A percentile compares a stretch with the other conserved stretches of the same genome.
Evolutionary conservation across 2,113 vertebrate species (phyloP).

Genomic region (Ammodytes dubius): DNA sequence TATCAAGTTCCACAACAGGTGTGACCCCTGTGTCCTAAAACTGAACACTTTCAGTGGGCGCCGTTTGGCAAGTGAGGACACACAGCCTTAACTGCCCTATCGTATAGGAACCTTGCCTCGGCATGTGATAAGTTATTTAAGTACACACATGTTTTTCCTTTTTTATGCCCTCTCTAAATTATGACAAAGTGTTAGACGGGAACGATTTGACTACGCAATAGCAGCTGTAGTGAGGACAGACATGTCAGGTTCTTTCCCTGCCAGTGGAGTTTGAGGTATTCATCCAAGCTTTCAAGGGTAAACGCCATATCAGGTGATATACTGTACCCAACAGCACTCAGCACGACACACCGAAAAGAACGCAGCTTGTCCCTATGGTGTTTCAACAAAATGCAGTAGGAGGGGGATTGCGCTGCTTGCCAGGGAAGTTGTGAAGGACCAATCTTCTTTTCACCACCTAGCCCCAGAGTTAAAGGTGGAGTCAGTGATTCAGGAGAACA

Average conservation of each 20-base stretch:
- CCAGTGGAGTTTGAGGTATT: slow-evolving; percentile 69
- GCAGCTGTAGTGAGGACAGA: slow-evolving; percentile 75
- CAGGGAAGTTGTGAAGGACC: slow-evolving; percentile 55
- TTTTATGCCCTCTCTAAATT: slow-evolving; percentile 36
- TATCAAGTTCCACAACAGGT: slow-evolving; percentile 99
- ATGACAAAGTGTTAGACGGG: slow-evolving; percentile 55
- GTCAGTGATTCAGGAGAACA: too few relatives aligned
- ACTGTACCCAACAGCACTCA: slow-evolving; percentile 53
- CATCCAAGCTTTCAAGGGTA: slow-evolving; percentile 77
- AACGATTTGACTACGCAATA: slow-evolving; percentile 54
- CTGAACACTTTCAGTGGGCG: slow-evolving; percentile 96
- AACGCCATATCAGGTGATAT: slow-evolving; percentile 80
- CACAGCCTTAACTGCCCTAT: slow-evolving; percentile 51
- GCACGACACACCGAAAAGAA: slow-evolving; percentile 59
- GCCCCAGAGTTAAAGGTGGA: slow-evolving; percentile 6
- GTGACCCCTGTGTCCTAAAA: slow-evolving; percentile 99
- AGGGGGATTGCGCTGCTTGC: slow-evolving; percentile 34
- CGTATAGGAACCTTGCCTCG: slow-evolving; percentile 50
- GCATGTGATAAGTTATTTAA: slow-evolving; percentile 44
- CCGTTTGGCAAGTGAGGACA: slow-evolving; percentile 56
- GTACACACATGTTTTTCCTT: slow-evolving; percentile 33
- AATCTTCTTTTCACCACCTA: slow-evolving; percentile 55
- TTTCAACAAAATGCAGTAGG: slow-evolving; percentile 62
- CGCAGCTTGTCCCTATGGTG: slow-evolving; percentile 54
- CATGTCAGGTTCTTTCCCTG: slow-evolving; percentile 70